Evolutionary conservation across 2,113 vertebrate genomes (phyloP), one percentile per base, ranked within the genome.

Genomic region (Passerina amoena): DNA sequence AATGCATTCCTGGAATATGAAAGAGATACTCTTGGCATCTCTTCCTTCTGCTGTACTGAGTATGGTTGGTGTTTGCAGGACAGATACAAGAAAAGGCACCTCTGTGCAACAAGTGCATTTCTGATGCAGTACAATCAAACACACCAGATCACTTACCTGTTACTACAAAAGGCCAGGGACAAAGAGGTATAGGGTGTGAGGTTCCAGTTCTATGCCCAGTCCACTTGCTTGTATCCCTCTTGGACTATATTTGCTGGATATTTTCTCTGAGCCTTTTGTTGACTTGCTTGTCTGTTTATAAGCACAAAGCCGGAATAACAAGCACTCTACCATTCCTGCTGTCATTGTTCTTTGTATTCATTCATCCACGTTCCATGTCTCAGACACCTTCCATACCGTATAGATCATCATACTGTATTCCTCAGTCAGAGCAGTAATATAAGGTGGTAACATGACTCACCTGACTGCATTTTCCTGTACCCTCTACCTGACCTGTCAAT

Each of bases 351-450:
- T 93, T 91, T 73, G 88, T 92, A 82, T 88, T 88, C 96, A 97
- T 96, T 92, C 95, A 97, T 92, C 86, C 90, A 87, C 78, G 48
- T 54, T 94, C 71, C 70, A 68, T 89, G 82, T 80, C 94, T 96
- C 93, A 83, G 91, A 92, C 94, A 90, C 87, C 63, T 92, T 71
- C 31, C 97, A 96, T 96, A 57, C 91, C 70, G 50, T 95, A 94
- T 72, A 96, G 94, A 97, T 97, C 96, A 97, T 97, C 96, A 97
- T 96, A 96, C 87, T 88, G 82, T 93, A 96, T 92, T 94, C 56
- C 48, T 88, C 86, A 94, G 90, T 61, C 85, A 91, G 82, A 79
- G n/a, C 9, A 5, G 40, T 64, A 76, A 82, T 28, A 5, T 45
- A 72, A 81, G 48, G 60, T 1, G 51, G 24, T 44, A 82, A 77